phyloP scores from a whole-genome alignment of 2,113 vertebrate species.

The Lipotes vexillifer region DNA sequence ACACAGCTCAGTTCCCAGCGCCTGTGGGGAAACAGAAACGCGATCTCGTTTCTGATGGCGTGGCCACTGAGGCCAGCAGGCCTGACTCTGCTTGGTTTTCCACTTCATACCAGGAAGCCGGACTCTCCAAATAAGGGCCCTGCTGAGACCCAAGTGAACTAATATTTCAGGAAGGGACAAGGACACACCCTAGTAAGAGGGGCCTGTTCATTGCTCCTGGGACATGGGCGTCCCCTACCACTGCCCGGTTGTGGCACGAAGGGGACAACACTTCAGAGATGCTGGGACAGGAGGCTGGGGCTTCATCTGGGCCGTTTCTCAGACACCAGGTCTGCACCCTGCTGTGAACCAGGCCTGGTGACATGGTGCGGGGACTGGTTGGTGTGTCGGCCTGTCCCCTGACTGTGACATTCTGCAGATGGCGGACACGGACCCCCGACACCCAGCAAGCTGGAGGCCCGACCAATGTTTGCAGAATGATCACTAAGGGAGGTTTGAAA shows the following conservation, averaged over 20 bases:
- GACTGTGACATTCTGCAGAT: background rate
- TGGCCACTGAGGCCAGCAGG: background rate
- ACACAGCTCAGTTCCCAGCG: slow-evolving; percentile 23
- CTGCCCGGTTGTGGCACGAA: background rate
- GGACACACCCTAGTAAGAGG: background rate
- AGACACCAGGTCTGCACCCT: background rate
- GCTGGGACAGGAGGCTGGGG: background rate
- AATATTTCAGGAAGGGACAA: background rate
- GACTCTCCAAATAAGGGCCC: background rate
- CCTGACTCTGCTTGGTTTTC: background rate
- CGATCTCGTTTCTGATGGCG: background rate
- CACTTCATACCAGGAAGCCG: background rate
- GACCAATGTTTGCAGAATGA: background rate
- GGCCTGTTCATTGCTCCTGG: background rate
- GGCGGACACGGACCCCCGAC: background rate
- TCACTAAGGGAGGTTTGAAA: background rate
- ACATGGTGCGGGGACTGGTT: rapidly evolving
- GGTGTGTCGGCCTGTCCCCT: too few relatives aligned
- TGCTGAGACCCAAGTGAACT: background rate
- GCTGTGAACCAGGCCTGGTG: background rate
- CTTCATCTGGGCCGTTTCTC: background rate
- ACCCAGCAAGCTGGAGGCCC: background rate
- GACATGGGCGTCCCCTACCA: background rate
- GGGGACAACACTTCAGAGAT: background rate
- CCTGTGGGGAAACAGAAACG: background rate